These are phyloP conservation scores for Arge pagana DNA, from an alignment of 2,888 invertebrate genomes.

Conservation along the genomic window DNA sequence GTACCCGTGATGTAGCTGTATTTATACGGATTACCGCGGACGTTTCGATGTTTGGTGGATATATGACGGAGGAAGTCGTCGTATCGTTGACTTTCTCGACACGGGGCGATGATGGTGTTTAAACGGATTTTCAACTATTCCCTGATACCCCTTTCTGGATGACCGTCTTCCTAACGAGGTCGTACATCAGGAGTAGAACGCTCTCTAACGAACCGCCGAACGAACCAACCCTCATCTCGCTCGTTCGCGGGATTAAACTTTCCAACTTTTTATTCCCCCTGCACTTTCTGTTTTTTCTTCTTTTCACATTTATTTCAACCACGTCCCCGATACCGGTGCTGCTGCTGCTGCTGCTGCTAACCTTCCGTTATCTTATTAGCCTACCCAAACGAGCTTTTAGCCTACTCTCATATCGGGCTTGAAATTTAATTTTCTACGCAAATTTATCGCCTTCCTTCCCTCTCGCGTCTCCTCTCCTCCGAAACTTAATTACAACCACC, in stretches of 20 bases:
- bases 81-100: too few species aligned
- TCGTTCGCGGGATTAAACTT: constrained; percentile 8
- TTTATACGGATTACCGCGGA: too few species aligned
- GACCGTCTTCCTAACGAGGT: constrained; percentile 51
- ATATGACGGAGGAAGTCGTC: too few species aligned
- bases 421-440: constrained; percentile 9
- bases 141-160: too few species aligned
- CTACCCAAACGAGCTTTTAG: constrained; percentile 7
- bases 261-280: constrained; percentile 10
- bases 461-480: too few species aligned
- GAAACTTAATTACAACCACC: too few species aligned
- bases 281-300: constrained; percentile 10
- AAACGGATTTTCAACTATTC: too few species aligned
- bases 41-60: too few species aligned
- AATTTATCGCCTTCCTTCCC: constrained; percentile 2
- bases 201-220: constrained; percentile 47
- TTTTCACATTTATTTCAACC: constrained; percentile 10
- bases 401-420: constrained; percentile 2
- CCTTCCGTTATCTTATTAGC: constrained; percentile 1
- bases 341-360: background rate
- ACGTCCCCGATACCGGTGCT: too few species aligned
- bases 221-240: background rate
- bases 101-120: too few species aligned
- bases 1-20: too few species aligned
- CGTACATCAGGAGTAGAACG: constrained; percentile 49